These are phyloP conservation scores for Zeuzera pyrina DNA, from an alignment of 2,888 invertebrate species.

Conservation along the genomic window DNA sequence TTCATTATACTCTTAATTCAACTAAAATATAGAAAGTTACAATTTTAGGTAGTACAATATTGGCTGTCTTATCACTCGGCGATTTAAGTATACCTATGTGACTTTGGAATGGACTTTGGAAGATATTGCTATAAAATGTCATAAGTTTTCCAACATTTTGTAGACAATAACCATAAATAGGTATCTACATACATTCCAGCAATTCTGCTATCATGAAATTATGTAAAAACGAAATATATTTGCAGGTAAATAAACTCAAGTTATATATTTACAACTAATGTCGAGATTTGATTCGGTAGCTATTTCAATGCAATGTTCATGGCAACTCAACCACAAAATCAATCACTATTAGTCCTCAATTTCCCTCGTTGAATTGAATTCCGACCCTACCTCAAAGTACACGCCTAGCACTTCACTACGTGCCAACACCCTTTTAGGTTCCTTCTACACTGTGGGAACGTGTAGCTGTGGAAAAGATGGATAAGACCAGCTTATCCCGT, in stretches of 20 bases:
- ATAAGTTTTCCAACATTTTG: too few species aligned
- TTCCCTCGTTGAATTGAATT: slow-evolving; percentile 3
- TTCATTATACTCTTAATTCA: too few species aligned
- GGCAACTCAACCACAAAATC: slow-evolving; percentile 9
- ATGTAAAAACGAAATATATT: background rate
- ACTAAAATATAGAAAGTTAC: too few species aligned
- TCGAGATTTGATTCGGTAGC: background rate
- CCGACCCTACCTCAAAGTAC: slow-evolving; percentile 20
- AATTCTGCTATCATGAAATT: too few species aligned
- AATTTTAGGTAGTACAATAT: too few species aligned
- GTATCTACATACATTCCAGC: too few species aligned
- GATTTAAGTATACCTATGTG: too few species aligned
- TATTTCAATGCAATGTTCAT: background rate
- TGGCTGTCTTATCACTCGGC: too few species aligned
- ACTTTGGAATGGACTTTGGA: too few species aligned
- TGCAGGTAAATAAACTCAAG: background rate
- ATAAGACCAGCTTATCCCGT: slow-evolving; percentile 50
- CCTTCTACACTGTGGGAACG: slow-evolving; percentile 15
- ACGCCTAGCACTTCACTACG: slow-evolving; percentile 28
- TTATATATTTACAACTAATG: too few species aligned
- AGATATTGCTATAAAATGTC: too few species aligned
- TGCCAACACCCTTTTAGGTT: slow-evolving; percentile 24
- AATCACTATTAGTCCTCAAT: slow-evolving; percentile 13
- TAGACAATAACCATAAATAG: too few species aligned
- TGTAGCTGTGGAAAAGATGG: slow-evolving; percentile 58